Evolutionary conservation across 2,888 invertebrate genomes (phyloP).

Genomic region (Plebejus melissa): DNA sequence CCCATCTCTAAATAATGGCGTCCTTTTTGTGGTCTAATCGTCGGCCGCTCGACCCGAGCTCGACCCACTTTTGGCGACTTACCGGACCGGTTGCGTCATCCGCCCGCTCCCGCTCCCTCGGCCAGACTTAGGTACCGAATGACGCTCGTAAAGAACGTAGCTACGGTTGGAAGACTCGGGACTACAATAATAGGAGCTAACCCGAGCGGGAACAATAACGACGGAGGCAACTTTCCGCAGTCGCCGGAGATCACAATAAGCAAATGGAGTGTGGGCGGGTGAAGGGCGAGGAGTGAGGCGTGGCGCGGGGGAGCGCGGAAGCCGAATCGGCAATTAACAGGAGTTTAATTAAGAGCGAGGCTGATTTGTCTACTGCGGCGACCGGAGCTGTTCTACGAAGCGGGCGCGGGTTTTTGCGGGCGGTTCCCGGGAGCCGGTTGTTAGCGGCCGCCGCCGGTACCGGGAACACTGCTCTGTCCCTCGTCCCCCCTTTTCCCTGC

Average conservation of each 20-base stretch:
- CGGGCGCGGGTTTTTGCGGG: constrained; percentile 42
- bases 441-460: constrained; percentile 34
- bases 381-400: constrained; percentile 42
- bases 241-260: background rate
- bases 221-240: constrained; percentile 16
- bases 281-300: constrained; percentile 30
- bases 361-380: constrained; percentile 49
- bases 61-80: constrained; percentile 49
- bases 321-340: constrained; percentile 54
- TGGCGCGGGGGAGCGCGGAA: constrained; percentile 30
- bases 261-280: constrained; percentile 20
- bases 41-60: constrained; percentile 46
- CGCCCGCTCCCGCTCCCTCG: constrained; percentile 23
- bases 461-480: constrained; percentile 17
- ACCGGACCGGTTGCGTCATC: constrained; percentile 43
- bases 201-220: background rate
- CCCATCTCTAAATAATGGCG: constrained; percentile 57
- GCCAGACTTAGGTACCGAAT: background rate
- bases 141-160: background rate
- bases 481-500: background rate
- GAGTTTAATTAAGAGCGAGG: constrained; percentile 53
- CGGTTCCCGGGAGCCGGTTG: constrained; percentile 40
- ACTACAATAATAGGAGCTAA: background rate
- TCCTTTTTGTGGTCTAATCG: constrained; percentile 56
- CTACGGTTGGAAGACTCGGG: background rate